A percentile compares a stretch with the other conserved stretches of the same genome.
These are phyloP conservation scores for Bombus soroeensis DNA, from an alignment of 1,140 invertebrate species.

Conservation along the genomic window DNA sequence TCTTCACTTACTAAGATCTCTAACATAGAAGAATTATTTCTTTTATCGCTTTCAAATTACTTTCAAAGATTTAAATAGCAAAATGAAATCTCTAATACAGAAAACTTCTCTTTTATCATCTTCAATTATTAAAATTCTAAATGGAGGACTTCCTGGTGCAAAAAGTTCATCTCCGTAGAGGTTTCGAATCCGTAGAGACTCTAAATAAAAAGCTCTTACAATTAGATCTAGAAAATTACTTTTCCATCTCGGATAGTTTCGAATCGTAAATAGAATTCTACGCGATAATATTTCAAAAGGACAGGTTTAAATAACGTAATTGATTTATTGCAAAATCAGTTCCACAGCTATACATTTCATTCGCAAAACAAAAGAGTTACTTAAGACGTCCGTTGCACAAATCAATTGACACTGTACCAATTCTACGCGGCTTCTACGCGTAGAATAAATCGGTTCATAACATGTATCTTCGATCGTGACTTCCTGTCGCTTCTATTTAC, in stretches of 20 bases:
- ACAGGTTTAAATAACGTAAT: background rate
- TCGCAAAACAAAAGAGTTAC: background rate
- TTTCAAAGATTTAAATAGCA: background rate
- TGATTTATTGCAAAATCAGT: background rate
- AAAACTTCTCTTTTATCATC: background rate
- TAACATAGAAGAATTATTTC: too few species aligned
- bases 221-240: too few species aligned
- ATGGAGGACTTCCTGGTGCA: background rate
- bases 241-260: background rate
- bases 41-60: background rate
- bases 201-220: background rate
- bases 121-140: background rate
- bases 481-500: slow-evolving; percentile 44
- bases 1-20: too few species aligned
- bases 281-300: background rate
- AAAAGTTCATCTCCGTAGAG: background rate
- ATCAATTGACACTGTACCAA: background rate
- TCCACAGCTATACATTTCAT: background rate
- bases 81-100: background rate
- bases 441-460: slow-evolving; percentile 16
- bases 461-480: slow-evolving; percentile 28
- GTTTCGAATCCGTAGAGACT: background rate
- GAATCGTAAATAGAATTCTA: background rate
- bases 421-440: background rate
- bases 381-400: background rate